These are phyloP conservation scores for Prunella himalayana DNA, from an alignment of 2,113 vertebrate genomes.

Conservation along the genomic window DNA sequence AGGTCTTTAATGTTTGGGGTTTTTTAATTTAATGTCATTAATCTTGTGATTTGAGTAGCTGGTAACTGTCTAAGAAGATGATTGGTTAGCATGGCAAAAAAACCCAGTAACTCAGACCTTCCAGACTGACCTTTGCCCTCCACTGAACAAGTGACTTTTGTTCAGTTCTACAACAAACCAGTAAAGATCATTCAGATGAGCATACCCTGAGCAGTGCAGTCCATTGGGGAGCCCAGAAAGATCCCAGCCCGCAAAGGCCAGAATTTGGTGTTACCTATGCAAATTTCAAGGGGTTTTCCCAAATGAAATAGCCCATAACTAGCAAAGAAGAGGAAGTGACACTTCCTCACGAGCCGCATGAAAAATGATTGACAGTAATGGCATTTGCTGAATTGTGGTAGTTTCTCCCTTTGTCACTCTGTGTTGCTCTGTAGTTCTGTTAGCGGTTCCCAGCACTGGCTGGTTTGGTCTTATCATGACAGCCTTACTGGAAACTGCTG, in stretches of 20 bases:
- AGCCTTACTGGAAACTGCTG: background rate
- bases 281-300: slow-evolving; percentile 11
- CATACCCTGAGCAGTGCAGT: background rate
- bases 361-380: background rate
- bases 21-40: background rate
- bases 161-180: background rate
- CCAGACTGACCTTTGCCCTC: background rate
- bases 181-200: background rate
- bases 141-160: background rate
- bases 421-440: background rate
- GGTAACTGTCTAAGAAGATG: background rate
- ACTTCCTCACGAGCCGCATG: background rate
- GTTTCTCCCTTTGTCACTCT: background rate
- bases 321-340: slow-evolving; percentile 33
- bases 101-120: background rate
- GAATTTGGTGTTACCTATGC: background rate
- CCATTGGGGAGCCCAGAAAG: background rate
- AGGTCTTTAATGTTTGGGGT: background rate
- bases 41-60: background rate
- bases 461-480: background rate
- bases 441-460: background rate
- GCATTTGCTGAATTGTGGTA: background rate
- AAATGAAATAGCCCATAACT: background rate
- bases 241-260: background rate
- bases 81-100: background rate